phyloP scores from a whole-genome alignment of 1,140 invertebrate species.

The Brachionus asplanchnoidis region DNA sequence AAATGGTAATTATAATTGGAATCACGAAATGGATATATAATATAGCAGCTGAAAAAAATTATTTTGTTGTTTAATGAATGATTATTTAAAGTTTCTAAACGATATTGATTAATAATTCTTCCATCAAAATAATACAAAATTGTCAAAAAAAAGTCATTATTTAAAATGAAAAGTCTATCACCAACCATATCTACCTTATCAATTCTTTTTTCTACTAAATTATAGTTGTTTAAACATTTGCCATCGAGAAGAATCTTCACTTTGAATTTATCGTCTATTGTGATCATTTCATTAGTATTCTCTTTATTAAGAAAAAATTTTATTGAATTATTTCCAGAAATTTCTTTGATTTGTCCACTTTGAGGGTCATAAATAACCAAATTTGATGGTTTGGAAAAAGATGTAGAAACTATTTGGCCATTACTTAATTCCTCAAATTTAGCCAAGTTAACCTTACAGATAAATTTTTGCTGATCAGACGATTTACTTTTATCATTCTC shows the following conservation, averaged over 20 bases:
- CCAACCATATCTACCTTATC: not conserved
- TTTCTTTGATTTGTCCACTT: not conserved
- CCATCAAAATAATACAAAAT: too few relatives aligned
- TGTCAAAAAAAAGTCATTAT: too few relatives aligned
- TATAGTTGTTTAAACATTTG: not conserved
- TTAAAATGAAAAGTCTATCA: too few relatives aligned
- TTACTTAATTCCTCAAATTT: not conserved
- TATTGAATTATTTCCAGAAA: not conserved
- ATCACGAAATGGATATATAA: too few relatives aligned
- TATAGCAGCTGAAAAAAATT: too few relatives aligned
- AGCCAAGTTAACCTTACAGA: not conserved
- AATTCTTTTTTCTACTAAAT: not conserved
- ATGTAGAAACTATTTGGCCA: not conserved
- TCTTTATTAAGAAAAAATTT: not conserved
- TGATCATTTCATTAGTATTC: not conserved
- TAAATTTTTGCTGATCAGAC: not conserved
- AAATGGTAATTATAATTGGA: too few relatives aligned
- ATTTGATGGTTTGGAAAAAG: not conserved
- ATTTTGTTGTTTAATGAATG: too few relatives aligned
- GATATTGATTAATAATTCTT: too few relatives aligned
- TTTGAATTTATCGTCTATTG: not conserved
- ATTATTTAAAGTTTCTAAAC: too few relatives aligned
- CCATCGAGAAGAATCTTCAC: not conserved
- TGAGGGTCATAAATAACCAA: not conserved
- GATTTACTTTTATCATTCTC: not conserved